Conservation (phyloP, 2,113 vertebrate genomes). For the Trogon surrucura region DNA sequence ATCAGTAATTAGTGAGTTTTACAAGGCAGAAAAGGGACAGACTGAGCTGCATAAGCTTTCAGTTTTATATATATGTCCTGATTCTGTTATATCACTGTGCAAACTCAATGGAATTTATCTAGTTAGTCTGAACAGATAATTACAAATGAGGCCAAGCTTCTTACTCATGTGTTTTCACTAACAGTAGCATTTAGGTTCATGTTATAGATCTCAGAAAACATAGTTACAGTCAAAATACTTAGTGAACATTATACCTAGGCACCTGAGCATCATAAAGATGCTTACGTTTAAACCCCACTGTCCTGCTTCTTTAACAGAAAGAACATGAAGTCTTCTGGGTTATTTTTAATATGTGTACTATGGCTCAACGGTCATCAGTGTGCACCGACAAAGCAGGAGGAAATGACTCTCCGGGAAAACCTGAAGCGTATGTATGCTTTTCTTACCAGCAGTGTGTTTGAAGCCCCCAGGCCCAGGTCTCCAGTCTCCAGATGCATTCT, state of each 20-base stretch:
- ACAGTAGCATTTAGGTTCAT: not conserved
- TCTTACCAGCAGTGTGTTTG: not conserved
- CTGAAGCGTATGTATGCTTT: slow-evolving; percentile 75
- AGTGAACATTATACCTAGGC: not conserved
- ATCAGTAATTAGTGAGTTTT: not conserved
- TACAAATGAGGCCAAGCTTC: not conserved
- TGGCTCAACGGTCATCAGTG: slow-evolving; percentile 69
- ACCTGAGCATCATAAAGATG: not conserved
- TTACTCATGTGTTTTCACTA: not conserved
- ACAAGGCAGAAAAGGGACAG: not conserved
- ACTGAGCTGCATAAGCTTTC: not conserved
- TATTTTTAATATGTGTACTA: slow-evolving; percentile 66
- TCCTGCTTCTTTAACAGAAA: slow-evolving; percentile 32
- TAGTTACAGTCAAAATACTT: not conserved
- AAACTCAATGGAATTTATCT: not conserved
- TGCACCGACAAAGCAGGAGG: slow-evolving; percentile 62
- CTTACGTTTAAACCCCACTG: not conserved
- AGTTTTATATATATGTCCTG: not conserved
- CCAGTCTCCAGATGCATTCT: not conserved
- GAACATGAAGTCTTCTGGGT: slow-evolving; percentile 79
- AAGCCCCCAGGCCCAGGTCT: not conserved
- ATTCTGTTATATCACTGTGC: not conserved
- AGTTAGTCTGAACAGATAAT: not conserved
- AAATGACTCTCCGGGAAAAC: slow-evolving; percentile 59
- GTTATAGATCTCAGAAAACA: not conserved